Evolutionary conservation across 2,888 invertebrate species (phyloP).

Genomic region (Balanococcus diminutus): DNA sequence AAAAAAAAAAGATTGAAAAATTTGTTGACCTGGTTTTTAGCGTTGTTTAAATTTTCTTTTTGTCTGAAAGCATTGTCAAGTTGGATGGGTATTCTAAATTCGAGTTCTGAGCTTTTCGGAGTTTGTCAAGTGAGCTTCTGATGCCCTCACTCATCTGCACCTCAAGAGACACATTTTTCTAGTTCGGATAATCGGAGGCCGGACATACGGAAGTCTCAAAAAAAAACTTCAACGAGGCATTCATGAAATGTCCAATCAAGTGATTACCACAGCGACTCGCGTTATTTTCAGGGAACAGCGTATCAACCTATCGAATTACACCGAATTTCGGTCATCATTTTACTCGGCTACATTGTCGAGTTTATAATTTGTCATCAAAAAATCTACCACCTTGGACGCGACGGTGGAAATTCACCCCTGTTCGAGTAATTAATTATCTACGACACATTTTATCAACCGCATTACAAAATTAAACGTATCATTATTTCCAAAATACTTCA

Average conservation of each 20-base stretch:
- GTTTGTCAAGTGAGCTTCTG: no score
- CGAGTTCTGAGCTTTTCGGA: no score
- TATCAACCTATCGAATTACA: background rate
- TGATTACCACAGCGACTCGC: background rate
- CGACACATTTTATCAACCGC: conserved; percentile 3
- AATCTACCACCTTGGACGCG: background rate
- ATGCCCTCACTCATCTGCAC: no score
- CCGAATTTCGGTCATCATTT: background rate
- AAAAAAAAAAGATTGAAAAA: no score
- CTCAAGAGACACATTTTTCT: no score
- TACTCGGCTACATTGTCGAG: background rate
- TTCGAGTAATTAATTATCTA: background rate
- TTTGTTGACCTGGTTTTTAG: no score
- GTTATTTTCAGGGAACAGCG: background rate
- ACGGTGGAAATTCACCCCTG: background rate
- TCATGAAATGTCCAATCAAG: conserved; percentile 20
- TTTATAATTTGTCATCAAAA: conserved; percentile 16
- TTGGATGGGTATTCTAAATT: no score
- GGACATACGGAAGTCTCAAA: background rate
- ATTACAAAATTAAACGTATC: conserved; percentile 13
- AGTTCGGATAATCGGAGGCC: background rate
- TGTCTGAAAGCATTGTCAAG: no score
- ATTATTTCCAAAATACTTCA: background rate
- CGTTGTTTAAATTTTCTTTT: no score
- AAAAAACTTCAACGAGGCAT: background rate